A percentile compares a stretch with the other conserved stretches of the same genome.
Evolutionary conservation across 2,797 vertebrate genomes (phyloP).

Genomic region (Crocidura indochinensis): DNA sequence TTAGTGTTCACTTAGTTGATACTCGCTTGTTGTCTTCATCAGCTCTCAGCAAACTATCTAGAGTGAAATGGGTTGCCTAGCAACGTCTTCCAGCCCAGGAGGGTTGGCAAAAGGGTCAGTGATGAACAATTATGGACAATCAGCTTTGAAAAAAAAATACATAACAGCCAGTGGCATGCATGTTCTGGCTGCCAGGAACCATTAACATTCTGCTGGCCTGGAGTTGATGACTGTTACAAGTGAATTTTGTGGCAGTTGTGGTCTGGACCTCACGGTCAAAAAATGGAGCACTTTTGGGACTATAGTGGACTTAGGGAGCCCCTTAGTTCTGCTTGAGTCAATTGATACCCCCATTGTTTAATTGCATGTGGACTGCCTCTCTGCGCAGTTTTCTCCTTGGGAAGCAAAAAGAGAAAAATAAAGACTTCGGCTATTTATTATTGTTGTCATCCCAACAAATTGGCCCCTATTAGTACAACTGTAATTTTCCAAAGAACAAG

Average conservation of each 20-base stretch:
- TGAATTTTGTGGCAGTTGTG: not conserved
- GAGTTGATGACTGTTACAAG: not conserved
- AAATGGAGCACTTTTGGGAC: constrained; percentile 22
- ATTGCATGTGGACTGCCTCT: not conserved
- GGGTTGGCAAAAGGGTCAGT: constrained; percentile 87
- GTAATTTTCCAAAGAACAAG: constrained; percentile 52
- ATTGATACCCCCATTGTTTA: not conserved
- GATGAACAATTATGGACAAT: constrained; percentile 85
- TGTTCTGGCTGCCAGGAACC: constrained; percentile 29
- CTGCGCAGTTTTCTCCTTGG: not conserved
- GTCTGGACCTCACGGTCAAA: not conserved
- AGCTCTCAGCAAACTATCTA: constrained; percentile 82
- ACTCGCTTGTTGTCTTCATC: constrained; percentile 78
- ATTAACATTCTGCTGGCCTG: not conserved
- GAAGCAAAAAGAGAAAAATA: not conserved
- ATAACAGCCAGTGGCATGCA: not conserved
- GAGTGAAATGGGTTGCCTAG: constrained; percentile 86
- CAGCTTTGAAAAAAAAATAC: constrained; percentile 83
- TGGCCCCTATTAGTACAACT: constrained; percentile 56
- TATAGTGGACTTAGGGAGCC: not conserved
- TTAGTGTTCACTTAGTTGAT: constrained; percentile 75
- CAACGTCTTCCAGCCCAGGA: constrained; percentile 76
- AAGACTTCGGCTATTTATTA: constrained; percentile 49
- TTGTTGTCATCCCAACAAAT: constrained; percentile 53
- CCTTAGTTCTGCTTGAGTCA: not conserved